Conservation (phyloP, 2,113 vertebrate genomes). For the Ascaphus truei region DNA sequence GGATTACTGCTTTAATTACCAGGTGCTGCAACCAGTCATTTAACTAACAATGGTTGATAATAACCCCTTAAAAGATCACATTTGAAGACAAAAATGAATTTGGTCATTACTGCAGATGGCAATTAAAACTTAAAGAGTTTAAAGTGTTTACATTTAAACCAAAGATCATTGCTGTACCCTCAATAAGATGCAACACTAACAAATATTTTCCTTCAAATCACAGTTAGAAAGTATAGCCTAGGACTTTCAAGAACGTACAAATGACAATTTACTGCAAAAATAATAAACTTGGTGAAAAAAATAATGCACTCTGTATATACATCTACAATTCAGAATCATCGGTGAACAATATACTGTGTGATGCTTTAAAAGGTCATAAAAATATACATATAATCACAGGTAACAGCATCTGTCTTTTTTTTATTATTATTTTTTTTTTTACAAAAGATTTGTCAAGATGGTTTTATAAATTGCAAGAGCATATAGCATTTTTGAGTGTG, state of each 20-base stretch:
- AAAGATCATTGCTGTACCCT: not conserved
- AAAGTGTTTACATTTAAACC: too few species aligned
- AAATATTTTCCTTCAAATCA: not conserved
- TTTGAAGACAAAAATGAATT: too few species aligned
- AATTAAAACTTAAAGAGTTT: too few species aligned
- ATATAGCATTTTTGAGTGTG: not conserved
- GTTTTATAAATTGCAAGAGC: not conserved
- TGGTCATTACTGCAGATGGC: too few species aligned
- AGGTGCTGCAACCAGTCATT: too few species aligned
- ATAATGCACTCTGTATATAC: constrained; percentile 15
- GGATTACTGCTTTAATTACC: too few species aligned
- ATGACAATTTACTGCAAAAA: not conserved
- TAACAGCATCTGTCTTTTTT: too few species aligned
- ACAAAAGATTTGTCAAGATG: not conserved
- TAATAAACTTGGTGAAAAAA: constrained; percentile 7
- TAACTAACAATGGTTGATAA: too few species aligned
- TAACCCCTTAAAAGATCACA: too few species aligned
- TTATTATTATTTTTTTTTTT: too few species aligned
- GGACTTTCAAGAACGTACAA: constrained; percentile 10
- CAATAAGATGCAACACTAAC: not conserved
- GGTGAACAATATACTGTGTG: not conserved
- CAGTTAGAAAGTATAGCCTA: not conserved
- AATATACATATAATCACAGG: not conserved
- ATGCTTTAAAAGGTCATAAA: not conserved
- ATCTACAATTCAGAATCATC: not conserved